Percentiles rank a stretch among this genome's conserved stretches.
Evolutionary conservation across 2,888 invertebrate genomes (phyloP).

Genomic region (Caradrina kadenii): DNA sequence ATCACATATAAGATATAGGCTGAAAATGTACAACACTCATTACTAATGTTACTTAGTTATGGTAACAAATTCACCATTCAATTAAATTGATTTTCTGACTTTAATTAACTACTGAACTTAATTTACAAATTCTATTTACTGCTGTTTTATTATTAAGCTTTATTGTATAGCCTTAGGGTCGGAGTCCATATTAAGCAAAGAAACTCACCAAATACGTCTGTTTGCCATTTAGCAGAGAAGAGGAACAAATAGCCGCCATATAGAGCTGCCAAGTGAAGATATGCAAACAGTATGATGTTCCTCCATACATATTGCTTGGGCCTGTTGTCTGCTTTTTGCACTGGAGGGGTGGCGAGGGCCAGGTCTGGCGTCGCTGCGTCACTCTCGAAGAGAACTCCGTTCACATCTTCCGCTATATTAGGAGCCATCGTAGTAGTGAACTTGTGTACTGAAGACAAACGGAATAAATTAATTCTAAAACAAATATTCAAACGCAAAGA

Average conservation of each 20-base stretch:
- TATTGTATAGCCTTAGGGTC: too few relatives aligned
- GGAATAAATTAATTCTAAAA: constrained; percentile 3
- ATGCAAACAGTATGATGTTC: constrained; percentile 94
- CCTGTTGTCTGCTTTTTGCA: constrained; percentile 89
- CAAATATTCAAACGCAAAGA: background rate
- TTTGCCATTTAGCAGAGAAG: constrained; percentile 93
- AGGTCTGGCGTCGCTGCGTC: constrained; percentile 87
- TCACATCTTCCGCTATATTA: constrained; percentile 79
- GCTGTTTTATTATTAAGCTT: background rate
- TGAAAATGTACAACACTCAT: constrained; percentile 72
- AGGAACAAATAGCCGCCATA: constrained; percentile 94
- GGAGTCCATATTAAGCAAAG: background rate
- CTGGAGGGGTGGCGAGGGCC: constrained; percentile 79
- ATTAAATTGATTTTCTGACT: background rate
- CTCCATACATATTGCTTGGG: constrained; percentile 94
- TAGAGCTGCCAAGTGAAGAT: constrained; percentile 94
- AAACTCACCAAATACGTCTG: constrained; percentile 93
- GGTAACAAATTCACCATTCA: background rate
- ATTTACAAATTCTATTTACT: background rate
- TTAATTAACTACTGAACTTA: background rate
- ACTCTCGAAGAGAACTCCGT: constrained; percentile 86
- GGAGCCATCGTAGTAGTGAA: constrained; percentile 82
- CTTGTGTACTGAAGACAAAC: constrained; percentile 49
- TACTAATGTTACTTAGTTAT: constrained; percentile 3
- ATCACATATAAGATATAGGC: constrained; percentile 94